Conservation (phyloP, 2,113 vertebrate species). For the Pomatostomus ruficeps region DNA sequence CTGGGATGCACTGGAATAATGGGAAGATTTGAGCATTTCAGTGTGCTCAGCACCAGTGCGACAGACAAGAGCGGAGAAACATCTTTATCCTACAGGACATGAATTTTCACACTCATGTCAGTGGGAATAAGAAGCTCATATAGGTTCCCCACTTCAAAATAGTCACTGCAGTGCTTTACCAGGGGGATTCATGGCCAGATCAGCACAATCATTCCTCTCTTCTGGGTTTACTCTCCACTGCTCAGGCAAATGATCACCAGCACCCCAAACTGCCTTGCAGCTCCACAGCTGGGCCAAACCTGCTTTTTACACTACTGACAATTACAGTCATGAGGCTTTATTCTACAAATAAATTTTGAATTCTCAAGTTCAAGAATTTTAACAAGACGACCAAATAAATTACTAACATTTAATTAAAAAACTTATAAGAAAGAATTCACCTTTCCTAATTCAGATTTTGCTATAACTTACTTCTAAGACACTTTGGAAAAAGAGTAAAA, state of each 20-base stretch:
- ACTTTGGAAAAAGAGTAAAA: background rate
- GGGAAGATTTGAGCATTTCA: background rate
- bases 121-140: background rate
- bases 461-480: background rate
- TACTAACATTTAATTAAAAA: background rate
- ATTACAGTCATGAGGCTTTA: background rate
- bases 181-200: background rate
- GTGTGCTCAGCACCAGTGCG: background rate
- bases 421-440: background rate
- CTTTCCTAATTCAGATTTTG: background rate
- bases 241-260: background rate
- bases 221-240: background rate
- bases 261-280: background rate
- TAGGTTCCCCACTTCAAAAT: background rate
- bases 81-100: background rate
- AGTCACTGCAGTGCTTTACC: background rate
- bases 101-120: background rate
- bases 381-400: background rate
- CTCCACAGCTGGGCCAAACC: background rate
- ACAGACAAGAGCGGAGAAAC: background rate
- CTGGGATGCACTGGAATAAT: background rate
- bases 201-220: background rate
- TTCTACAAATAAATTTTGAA: background rate
- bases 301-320: background rate
- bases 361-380: background rate